Evolutionary conservation across 2,888 invertebrate genomes (phyloP), one percentile per base, ranked within the genome.

Genomic region (Melolontha melolontha): DNA sequence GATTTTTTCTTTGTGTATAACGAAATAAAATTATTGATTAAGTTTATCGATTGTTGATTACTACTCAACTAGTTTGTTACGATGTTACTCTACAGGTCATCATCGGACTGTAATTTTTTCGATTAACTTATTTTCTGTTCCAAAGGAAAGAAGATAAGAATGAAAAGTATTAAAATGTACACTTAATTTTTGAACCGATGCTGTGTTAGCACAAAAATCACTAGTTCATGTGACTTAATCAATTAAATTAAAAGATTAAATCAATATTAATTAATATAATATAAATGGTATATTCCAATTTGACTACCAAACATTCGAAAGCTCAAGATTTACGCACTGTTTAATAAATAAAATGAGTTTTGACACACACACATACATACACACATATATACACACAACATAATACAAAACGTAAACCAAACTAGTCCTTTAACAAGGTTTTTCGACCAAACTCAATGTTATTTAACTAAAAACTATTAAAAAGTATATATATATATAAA

Each of bases 381-480:
- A 42, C 41, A 42, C 27, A 41, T 16, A 47, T 47, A 62, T 16
- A 47, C 44, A 62, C 12, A 50, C n/a, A 50, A 50, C 22, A 50
- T 2, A 50, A 54, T 40, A 54, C 52, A 67, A n/a, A 70, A 75
- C 78, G 78, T 78, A 80, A 81, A 77, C 80, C 78, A 76, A 80
- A 80, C 82, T 82, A 83, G 82, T 83, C 82, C 77, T 76, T 68
- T 52, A 67, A 72, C 70, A 73, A 73, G 69, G 66, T 73, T 73
- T 55, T 69, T 74, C 76, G 79, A 81, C 80, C 80, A 80, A 79
- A 80, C 78, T 78, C 67, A 71, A 69, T 71, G 67, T 71, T 71
- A 71, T 71, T 70, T n/a, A n/a, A 50, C 50, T 50, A 50, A n/a
- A 22, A 52, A 52, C 12, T 27, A 52, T 17, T 55, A 55, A 17